Conservation (phyloP, 2,888 invertebrate species). For the Lamproptera curius region DNA sequence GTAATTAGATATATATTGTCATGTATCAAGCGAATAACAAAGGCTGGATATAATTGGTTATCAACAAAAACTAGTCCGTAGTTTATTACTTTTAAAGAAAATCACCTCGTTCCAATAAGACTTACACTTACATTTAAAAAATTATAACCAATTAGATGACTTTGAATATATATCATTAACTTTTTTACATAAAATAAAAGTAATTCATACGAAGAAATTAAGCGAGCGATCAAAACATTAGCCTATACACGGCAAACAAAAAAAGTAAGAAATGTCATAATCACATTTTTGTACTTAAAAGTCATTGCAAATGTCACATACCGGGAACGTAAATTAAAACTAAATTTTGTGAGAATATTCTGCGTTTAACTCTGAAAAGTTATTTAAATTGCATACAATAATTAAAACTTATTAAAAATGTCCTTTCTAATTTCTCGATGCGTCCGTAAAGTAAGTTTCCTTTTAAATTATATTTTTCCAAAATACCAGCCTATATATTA, state of each 20-base stretch:
- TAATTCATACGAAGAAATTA: no score
- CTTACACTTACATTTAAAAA: no score
- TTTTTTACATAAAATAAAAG: no score
- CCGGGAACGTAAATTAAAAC: not conserved
- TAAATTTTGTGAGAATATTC: not conserved
- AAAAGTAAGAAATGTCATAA: not conserved
- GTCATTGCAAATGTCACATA: not conserved
- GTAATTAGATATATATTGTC: no score
- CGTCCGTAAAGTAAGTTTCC: conserved; percentile 47
- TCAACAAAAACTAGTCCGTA: no score
- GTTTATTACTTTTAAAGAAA: no score
- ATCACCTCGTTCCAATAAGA: no score
- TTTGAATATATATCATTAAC: no score
- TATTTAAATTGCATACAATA: not conserved
- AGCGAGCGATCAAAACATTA: not conserved
- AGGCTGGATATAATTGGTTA: no score
- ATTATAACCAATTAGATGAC: no score
- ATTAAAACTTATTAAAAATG: conserved; percentile 34
- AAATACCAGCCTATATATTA: conserved; percentile 5
- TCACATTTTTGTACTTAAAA: not conserved
- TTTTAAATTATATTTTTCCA: not conserved
- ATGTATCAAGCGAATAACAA: no score
- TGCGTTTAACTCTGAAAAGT: not conserved
- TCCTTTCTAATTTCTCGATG: conserved; percentile 52
- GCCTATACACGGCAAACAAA: not conserved